A percentile compares a stretch with the other conserved stretches of the same genome.
phyloP scores from a whole-genome alignment of 2,113 vertebrate species.

The Grammomys surdaster region DNA sequence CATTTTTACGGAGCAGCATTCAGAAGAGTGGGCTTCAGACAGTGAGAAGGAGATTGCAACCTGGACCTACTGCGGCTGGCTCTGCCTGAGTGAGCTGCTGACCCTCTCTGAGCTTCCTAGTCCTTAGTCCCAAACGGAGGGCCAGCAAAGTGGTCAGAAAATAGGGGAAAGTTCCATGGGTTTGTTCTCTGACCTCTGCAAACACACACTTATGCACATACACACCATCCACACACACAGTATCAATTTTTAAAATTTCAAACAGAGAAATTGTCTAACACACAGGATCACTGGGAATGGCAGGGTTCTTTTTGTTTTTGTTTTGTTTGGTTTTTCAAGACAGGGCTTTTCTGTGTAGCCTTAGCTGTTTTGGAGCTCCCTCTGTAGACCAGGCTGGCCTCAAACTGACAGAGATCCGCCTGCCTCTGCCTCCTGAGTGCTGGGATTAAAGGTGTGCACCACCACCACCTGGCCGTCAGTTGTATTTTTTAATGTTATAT shows the following conservation, averaged over 20 bases:
- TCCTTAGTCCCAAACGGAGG: background rate
- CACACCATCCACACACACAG: background rate
- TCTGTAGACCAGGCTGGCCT: too few relatives aligned
- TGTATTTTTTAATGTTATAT: background rate
- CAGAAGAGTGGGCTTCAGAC: background rate
- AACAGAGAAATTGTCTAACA: background rate
- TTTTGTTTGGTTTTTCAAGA: background rate
- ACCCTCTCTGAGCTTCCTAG: background rate
- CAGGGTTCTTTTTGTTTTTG: background rate
- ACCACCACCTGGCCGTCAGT: background rate
- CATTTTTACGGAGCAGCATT: background rate
- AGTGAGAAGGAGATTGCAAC: background rate
- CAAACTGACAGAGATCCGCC: too few relatives aligned
- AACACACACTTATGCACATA: background rate
- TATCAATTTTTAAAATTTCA: background rate
- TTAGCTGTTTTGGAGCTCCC: too few relatives aligned
- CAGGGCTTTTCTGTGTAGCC: background rate
- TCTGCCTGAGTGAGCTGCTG: background rate
- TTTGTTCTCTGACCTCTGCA: background rate
- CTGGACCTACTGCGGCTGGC: background rate
- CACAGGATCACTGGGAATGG: background rate
- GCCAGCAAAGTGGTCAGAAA: background rate
- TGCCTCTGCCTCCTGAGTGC: background rate
- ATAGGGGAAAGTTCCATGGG: background rate
- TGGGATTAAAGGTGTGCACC: background rate